Conservation (phyloP, 1,140 invertebrate species). For the Chironomus striatipennis region DNA sequence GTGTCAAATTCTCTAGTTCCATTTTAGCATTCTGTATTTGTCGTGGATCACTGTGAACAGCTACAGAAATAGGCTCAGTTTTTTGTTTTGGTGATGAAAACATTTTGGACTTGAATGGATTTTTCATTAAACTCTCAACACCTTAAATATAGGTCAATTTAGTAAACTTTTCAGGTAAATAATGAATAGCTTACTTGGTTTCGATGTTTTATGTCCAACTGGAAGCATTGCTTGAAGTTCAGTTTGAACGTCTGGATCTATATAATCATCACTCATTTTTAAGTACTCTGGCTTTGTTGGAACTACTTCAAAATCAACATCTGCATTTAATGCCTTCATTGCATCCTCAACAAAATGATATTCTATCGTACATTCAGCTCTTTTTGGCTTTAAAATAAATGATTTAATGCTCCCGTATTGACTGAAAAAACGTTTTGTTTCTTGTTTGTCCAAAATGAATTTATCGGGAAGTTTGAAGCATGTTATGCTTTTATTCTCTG, state of each 20-base stretch:
- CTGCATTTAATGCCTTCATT: constrained; percentile 47
- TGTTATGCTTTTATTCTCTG: neutral
- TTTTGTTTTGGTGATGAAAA: constrained; percentile 24
- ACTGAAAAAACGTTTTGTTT: constrained; percentile 54
- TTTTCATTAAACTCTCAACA: constrained; percentile 25
- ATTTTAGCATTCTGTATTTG: constrained; percentile 24
- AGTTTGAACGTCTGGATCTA: constrained; percentile 43
- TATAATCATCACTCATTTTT: constrained; percentile 29
- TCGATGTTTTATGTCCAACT: constrained; percentile 30
- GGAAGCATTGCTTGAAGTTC: constrained; percentile 42
- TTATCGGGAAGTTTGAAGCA: constrained; percentile 54
- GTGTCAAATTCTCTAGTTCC: constrained; percentile 31
- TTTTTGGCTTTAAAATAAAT: constrained; percentile 50
- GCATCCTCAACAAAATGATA: constrained; percentile 49
- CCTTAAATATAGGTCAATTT: neutral
- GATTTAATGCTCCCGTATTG: constrained; percentile 53
- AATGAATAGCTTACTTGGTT: neutral
- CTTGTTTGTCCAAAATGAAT: constrained; percentile 47
- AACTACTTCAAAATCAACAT: constrained; percentile 44
- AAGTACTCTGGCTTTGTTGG: constrained; percentile 34
- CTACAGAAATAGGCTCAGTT: constrained; percentile 25
- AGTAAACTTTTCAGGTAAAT: neutral
- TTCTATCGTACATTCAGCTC: constrained; percentile 49
- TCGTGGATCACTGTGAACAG: constrained; percentile 10
- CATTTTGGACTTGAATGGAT: constrained; percentile 28